Evolutionary conservation across 2,113 vertebrate genomes (phyloP), one percentile per base, ranked within the genome.

Genomic region (Prinia subflava): DNA sequence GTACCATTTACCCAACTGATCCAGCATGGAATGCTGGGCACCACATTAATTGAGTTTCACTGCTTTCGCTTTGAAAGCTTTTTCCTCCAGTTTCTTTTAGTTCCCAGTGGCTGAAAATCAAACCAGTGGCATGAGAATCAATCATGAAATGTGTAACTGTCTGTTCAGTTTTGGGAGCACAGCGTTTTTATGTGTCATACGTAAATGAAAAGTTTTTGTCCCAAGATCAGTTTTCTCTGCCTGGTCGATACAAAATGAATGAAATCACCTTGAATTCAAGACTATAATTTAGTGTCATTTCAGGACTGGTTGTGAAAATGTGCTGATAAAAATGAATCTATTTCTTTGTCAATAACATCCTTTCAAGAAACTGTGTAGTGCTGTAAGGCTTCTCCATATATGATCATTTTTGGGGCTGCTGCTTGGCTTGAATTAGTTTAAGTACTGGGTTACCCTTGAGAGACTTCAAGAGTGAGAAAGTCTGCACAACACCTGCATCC

Each of bases 181-280:
- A 11, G 24, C 3, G 0, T 23, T 76, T 83, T 73, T 68, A 5
- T 44, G n/a, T 74, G 15, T 35, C 0, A 0, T 41, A 39, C 0
- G 1, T 76, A 78, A 83, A 70, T 44, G 15, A 83, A 85, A 92
- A 75, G 53, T 8, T 78, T 87, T 87, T 84, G 70, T 91, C 53
- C 55, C 63, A 46, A 37, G 70, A 25, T 76, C 62, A 41, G 41
- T 91, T 87, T 87, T 92, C 46, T 79, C 78, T 65, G 42, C 35
- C 57, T 2, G 5, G 46, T 21, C 17, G 4, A 60, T 68, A 69
- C 3, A 79, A 76, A 85, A 90, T 65, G 13, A 79, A 88, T 46
- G 60, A 74, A 76, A 59, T 69, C 20, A 79, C 55, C 35, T 75
- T 63, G 46, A 91, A 82, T 87, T 89, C 67, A 65, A 41, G 15